These are phyloP conservation scores for Cheiracanthium punctorium DNA, from an alignment of 2,888 invertebrate genomes.

Conservation along the genomic window DNA sequence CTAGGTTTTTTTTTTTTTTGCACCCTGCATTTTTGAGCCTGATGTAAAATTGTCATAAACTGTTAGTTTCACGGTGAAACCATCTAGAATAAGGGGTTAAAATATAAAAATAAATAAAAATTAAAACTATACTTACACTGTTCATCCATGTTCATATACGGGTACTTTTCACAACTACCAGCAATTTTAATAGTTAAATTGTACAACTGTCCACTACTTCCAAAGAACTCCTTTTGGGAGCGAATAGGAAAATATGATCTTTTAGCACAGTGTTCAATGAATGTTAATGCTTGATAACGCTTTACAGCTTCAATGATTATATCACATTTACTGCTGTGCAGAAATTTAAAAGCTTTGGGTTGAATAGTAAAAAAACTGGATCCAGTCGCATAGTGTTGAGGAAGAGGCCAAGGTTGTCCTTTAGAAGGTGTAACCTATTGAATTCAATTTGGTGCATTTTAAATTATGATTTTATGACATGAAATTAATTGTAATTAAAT, in stretches of 20 bases:
- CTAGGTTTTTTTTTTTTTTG: no score
- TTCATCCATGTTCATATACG: slow-evolving; percentile 85
- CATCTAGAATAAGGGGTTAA: background rate
- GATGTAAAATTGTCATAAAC: background rate
- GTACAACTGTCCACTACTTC: slow-evolving; percentile 27
- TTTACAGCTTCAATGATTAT: slow-evolving; percentile 79
- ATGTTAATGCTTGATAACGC: slow-evolving; percentile 74
- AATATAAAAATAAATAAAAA: background rate
- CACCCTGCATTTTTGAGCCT: background rate
- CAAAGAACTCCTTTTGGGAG: background rate
- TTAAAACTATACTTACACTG: slow-evolving; percentile 80
- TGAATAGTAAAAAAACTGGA: slow-evolving; percentile 77
- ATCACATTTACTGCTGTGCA: slow-evolving; percentile 76
- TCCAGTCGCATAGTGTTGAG: slow-evolving; percentile 78
- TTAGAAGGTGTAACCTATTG: slow-evolving; percentile 42
- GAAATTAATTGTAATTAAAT: no score
- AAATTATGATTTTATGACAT: no score
- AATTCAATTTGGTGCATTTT: no score
- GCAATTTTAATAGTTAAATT: slow-evolving; percentile 75
- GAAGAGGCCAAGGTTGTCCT: slow-evolving; percentile 80
- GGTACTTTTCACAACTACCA: slow-evolving; percentile 82
- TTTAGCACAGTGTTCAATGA: slow-evolving; percentile 59
- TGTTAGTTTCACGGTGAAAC: no score
- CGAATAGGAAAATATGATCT: background rate
- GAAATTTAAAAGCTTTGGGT: slow-evolving; percentile 74